A percentile compares a stretch with the other conserved stretches of the same genome.
Conservation (phyloP, 1,140 invertebrate genomes). For the Daktulosphaira vitifoliae region DNA sequence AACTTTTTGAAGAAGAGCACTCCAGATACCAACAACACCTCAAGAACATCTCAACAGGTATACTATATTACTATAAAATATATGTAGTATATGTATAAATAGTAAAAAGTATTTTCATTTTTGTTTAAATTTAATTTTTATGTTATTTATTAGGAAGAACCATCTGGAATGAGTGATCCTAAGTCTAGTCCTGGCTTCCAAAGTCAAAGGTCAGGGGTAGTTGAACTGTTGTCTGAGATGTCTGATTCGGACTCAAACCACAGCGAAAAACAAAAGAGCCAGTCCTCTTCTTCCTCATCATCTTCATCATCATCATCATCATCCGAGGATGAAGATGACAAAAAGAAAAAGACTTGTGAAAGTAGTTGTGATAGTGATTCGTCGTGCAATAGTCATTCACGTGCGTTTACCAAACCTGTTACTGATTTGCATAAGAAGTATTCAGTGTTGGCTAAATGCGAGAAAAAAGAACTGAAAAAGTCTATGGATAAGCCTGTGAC, state of each 20-base stretch:
- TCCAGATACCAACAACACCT: conserved; percentile 26
- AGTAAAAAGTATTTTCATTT: too few species aligned
- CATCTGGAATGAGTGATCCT: conserved; percentile 5
- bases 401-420: neutral
- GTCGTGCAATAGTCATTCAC: conserved; percentile 7
- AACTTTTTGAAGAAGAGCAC: conserved; percentile 30
- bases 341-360: conserved; percentile 8
- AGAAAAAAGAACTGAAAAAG: conserved; percentile 25
- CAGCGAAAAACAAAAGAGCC: conserved; percentile 8
- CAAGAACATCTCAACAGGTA: conserved; percentile 27
- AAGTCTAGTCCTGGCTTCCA: conserved; percentile 11
- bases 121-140: too few species aligned
- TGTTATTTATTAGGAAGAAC: conserved; percentile 14
- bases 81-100: too few species aligned
- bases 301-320: conserved; percentile 14
- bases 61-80: too few species aligned
- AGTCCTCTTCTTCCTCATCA: conserved; percentile 1
- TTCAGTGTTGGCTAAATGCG: neutral
- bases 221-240: conserved; percentile 20
- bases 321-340: conserved; percentile 12
- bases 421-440: conserved; percentile 24
- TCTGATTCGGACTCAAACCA: conserved; percentile 20
- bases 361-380: conserved; percentile 27
- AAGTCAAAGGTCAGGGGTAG: neutral
- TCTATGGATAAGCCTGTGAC: neutral